Base-by-base conservation (phyloP, 2,888 invertebrate species). In the Athalia rosae region DNA sequence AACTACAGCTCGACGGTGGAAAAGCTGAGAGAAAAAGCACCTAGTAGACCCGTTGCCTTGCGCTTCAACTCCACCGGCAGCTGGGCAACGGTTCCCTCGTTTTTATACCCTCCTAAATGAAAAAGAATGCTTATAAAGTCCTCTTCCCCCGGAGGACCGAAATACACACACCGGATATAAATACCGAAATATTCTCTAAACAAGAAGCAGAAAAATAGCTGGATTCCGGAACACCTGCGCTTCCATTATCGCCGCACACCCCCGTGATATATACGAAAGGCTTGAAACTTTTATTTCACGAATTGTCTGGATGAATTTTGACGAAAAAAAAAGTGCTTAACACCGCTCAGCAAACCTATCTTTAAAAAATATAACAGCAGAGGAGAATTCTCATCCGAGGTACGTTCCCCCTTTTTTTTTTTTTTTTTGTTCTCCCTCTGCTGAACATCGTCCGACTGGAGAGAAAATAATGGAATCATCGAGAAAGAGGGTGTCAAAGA, bases 101-200 rank as follows among this genome's bases (percentile, higher is more conserved):
- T 67, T 53, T 45, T 53, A 48, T 41, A 59, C 6, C n/a, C 53
- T n/a, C 28, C 53, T 4, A 53, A 41, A 53, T 41, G 67, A 53
- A 53, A 67, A 50, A 53, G 9, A 53, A 67, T 53, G 50, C 53
- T 67, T 67, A 28, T 67, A 67, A 67, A 50, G 15, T 67, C 66
- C 11, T 28, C 11, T 13, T 6, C 13, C 59, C 13, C 15, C 28
- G 15, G 2, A 9, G 43, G 15, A 4, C 6, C 11, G 48, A 4
- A 15, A 53, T 5, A 53, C 53, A 53, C 53, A 53, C n/a, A 28
- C 28, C 28, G 28, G 28, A 53, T 53, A 67, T 67, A 53, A 67
- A 67, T 53, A 50, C 11, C 9, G 11, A 67, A 67, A 4, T 50
- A 67, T 67, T 53, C 41, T 67, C 9, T 3, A 28, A 50, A 45